Evolutionary conservation across 1,140 invertebrate genomes (phyloP).

Genomic region (Calosoma granatense): DNA sequence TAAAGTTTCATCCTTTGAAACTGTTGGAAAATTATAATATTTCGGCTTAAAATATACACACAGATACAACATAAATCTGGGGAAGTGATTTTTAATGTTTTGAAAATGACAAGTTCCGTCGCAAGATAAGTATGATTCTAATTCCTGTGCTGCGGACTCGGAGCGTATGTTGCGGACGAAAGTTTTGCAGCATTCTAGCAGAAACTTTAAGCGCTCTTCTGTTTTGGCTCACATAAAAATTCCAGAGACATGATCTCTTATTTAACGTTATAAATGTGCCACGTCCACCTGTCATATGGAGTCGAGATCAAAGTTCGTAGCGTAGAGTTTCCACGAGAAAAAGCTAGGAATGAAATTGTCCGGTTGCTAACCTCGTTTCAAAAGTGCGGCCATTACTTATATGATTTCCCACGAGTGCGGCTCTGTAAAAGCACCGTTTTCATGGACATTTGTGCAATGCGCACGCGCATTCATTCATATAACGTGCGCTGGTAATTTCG

Average conservation of each 20-base stretch:
- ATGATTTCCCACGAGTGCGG: conserved; percentile 4
- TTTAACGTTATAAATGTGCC: neutral
- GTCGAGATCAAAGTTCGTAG: neutral
- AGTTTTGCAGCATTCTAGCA: neutral
- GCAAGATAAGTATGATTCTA: too few relatives aligned
- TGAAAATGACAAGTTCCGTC: neutral
- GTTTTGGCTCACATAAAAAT: neutral
- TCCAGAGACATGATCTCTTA: conserved; percentile 4
- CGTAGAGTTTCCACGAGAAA: neutral
- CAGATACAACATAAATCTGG: too few relatives aligned
- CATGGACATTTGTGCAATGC: neutral
- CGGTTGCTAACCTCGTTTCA: conserved; percentile 4
- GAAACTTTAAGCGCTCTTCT: neutral
- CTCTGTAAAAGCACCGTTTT: neutral
- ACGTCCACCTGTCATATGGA: conserved; percentile 1
- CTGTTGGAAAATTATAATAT: too few relatives aligned
- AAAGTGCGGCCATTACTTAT: conserved; percentile 7
- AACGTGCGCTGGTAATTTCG: neutral
- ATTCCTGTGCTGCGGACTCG: too few relatives aligned
- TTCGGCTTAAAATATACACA: too few relatives aligned
- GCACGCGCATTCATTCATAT: neutral
- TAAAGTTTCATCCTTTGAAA: too few relatives aligned
- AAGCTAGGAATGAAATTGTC: neutral
- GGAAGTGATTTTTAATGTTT: neutral
- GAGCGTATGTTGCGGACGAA: too few relatives aligned